Evolutionary conservation across 2,113 vertebrate species (phyloP).

Genomic region (Mastomys natalensis): DNA sequence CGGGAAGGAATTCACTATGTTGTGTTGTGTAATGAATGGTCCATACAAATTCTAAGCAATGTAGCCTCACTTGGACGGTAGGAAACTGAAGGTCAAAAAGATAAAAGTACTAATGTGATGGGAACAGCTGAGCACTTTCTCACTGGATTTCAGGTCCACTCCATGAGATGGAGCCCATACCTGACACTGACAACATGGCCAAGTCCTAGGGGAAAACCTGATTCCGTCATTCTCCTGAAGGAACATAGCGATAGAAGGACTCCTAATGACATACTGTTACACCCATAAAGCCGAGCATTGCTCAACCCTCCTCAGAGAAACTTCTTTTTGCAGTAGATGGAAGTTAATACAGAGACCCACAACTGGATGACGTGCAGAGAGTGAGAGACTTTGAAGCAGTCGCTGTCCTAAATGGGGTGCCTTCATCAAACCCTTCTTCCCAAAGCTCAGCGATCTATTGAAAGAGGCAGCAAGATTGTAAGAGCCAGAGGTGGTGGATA

Average conservation of each 20-base stretch:
- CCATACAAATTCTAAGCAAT: background rate
- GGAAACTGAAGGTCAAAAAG: background rate
- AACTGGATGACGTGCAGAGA: background rate
- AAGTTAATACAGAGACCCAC: background rate
- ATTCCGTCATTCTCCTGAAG: background rate
- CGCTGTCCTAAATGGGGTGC: background rate
- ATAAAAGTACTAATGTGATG: background rate
- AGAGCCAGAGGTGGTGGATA: background rate
- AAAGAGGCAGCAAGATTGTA: background rate
- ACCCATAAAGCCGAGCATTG: background rate
- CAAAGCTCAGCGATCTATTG: background rate
- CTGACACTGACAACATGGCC: background rate
- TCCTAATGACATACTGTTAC: background rate
- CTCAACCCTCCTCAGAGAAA: background rate
- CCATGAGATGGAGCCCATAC: background rate
- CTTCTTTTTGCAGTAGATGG: background rate
- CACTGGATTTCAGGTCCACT: background rate
- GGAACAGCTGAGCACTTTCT: background rate
- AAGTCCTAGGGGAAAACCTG: background rate
- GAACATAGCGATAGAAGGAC: background rate
- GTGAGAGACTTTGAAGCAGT: background rate
- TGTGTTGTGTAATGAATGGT: background rate
- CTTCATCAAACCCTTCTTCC: background rate
- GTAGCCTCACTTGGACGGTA: constrained; percentile 22
- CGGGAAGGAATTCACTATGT: background rate